Conservation (phyloP, 2,797 vertebrate species). For the Eleutherodactylus coqui region DNA sequence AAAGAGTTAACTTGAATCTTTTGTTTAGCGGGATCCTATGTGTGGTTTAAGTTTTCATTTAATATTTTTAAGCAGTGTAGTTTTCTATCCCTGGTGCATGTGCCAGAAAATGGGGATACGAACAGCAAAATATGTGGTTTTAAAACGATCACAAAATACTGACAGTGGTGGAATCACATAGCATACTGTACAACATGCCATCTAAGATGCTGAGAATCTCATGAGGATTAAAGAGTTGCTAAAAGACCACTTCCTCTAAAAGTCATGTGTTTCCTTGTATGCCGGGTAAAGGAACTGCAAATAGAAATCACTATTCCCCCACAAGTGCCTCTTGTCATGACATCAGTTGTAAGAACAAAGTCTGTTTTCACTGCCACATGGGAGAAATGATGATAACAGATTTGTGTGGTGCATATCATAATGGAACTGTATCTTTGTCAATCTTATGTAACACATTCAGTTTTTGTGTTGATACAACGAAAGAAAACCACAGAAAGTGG, state of each 20-base stretch:
- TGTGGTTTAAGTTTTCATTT: no score
- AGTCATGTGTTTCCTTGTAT: slow-evolving; percentile 37
- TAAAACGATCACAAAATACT: not conserved
- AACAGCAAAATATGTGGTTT: no score
- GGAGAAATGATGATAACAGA: not conserved
- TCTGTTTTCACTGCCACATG: slow-evolving; percentile 39
- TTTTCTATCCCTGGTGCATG: no score
- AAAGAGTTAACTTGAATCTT: no score
- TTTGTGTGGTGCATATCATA: not conserved
- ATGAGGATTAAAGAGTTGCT: not conserved
- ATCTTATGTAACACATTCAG: not conserved
- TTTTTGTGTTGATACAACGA: not conserved
- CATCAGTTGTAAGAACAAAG: slow-evolving; percentile 32
- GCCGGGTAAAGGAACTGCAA: slow-evolving; percentile 11
- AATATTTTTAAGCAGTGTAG: no score
- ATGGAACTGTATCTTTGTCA: not conserved
- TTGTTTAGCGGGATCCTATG: no score
- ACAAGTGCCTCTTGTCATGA: slow-evolving; percentile 32
- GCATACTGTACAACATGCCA: not conserved
- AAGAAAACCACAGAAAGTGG: not conserved
- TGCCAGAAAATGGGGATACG: no score
- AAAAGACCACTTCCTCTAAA: slow-evolving; percentile 25
- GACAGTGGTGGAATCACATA: not conserved
- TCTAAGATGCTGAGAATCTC: not conserved
- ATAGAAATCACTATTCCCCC: slow-evolving; percentile 8